phyloP scores from a whole-genome alignment of 2,888 invertebrate species.

The Leptopterna dolabrata region DNA sequence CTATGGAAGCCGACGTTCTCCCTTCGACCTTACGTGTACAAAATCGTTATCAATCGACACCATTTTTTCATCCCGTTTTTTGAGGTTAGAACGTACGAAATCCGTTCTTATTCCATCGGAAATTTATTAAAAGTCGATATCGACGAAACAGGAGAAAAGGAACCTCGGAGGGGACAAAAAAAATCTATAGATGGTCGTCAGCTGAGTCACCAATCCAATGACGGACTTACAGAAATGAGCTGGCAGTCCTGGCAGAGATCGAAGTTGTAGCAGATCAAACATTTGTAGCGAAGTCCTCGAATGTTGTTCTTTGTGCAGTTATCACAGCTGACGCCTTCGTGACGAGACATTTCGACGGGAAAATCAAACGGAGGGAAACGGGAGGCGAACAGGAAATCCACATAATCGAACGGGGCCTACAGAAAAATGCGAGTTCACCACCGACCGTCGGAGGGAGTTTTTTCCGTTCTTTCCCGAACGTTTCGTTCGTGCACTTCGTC shows the following conservation, averaged over 20 bases:
- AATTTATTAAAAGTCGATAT: not conserved
- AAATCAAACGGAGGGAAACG: not conserved
- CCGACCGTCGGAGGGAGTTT: not conserved
- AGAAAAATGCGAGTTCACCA: not conserved
- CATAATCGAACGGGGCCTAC: not conserved
- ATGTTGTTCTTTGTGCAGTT: constrained; percentile 97
- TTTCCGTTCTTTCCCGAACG: not conserved
- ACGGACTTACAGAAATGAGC: constrained; percentile 25
- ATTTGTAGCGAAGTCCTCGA: constrained; percentile 96
- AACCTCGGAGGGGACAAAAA: not conserved
- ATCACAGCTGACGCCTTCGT: constrained; percentile 96
- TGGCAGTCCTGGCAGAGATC: constrained; percentile 97
- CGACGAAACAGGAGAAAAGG: too few species aligned
- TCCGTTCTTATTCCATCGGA: not conserved
- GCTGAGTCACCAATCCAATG: constrained; percentile 3
- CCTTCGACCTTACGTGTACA: too few species aligned
- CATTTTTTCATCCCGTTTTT: not conserved
- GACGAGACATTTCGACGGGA: constrained; percentile 29
- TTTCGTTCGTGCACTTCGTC: not conserved
- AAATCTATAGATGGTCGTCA: constrained; percentile 18
- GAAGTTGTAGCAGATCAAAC: constrained; percentile 98
- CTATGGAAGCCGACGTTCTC: too few species aligned
- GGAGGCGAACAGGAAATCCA: not conserved
- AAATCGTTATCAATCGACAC: not conserved
- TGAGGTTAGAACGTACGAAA: not conserved